A percentile compares a stretch with the other conserved stretches of the same genome.
These are phyloP conservation scores for Xestia c-nigrum DNA, from an alignment of 2,888 invertebrate genomes.

Conservation along the genomic window DNA sequence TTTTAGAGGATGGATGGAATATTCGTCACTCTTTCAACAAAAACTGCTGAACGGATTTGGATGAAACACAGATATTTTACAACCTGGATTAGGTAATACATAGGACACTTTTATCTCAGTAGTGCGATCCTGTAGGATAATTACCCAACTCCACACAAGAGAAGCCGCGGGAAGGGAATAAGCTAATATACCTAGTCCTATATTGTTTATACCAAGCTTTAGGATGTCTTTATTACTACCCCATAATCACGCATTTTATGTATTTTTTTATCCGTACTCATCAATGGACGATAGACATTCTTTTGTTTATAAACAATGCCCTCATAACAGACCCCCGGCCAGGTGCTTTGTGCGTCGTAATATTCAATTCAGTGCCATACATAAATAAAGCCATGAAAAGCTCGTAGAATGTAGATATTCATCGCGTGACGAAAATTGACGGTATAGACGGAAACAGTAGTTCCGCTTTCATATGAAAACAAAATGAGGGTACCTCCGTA, in stretches of 20 bases:
- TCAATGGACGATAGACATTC: neutral
- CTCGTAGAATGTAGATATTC: conserved; percentile 28
- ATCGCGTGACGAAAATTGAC: conserved; percentile 64
- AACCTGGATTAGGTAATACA: neutral
- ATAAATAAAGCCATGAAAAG: conserved; percentile 55
- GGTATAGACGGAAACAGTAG: conserved; percentile 28
- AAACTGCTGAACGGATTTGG: neutral
- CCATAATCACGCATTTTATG: conserved; percentile 1
- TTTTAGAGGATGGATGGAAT: neutral
- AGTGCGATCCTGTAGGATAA: neutral
- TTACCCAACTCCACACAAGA: neutral
- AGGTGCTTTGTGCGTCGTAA: conserved; percentile 18
- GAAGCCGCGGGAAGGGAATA: neutral
- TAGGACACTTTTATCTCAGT: neutral
- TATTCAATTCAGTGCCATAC: conserved; percentile 50
- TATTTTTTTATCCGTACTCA: neutral
- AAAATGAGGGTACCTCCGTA: conserved; percentile 44
- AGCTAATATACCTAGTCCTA: neutral
- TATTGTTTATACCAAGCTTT: neutral
- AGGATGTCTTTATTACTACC: neutral
- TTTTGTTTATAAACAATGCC: conserved; percentile 17
- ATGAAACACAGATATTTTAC: neutral
- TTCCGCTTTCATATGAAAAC: conserved; percentile 39
- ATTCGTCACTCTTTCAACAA: neutral
- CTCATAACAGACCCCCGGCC: neutral